Evolutionary conservation across 2,888 invertebrate genomes (phyloP).

Genomic region (Adineta ricciae): DNA sequence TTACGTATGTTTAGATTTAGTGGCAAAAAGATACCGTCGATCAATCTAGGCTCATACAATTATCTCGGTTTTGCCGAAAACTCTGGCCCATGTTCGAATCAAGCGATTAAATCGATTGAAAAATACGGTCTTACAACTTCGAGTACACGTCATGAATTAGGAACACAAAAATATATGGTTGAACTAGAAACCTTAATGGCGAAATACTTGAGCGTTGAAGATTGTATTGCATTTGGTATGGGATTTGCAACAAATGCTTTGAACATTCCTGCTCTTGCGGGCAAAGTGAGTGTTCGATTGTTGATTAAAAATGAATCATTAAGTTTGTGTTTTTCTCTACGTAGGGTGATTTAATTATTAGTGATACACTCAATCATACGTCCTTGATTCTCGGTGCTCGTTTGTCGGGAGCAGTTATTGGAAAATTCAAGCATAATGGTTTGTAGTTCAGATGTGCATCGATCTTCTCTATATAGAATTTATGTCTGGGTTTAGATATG

Average conservation of each 20-base stretch:
- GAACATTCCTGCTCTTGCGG: slow-evolving; percentile 75
- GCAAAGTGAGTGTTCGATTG: slow-evolving; percentile 51
- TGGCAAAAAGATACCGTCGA: slow-evolving; percentile 66
- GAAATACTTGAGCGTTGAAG: slow-evolving; percentile 77
- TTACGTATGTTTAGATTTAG: slow-evolving; percentile 50
- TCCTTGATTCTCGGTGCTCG: slow-evolving; percentile 84
- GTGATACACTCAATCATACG: slow-evolving; percentile 93
- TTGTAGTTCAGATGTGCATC: neutral
- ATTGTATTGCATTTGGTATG: slow-evolving; percentile 90
- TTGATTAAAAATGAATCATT: neutral
- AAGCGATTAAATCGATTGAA: slow-evolving; percentile 60
- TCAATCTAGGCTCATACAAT: slow-evolving; percentile 95
- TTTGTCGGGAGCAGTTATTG: slow-evolving; percentile 70
- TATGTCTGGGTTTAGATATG: slow-evolving; percentile 57
- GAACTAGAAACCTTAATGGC: slow-evolving; percentile 73
- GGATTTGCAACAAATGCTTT: slow-evolving; percentile 94
- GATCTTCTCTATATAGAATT: no score
- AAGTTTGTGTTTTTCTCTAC: slow-evolving; percentile 29
- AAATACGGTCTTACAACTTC: slow-evolving; percentile 66
- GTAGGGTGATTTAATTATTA: slow-evolving; percentile 71
- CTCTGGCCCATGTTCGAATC: slow-evolving; percentile 66
- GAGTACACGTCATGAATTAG: slow-evolving; percentile 71
- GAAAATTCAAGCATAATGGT: slow-evolving; percentile 65
- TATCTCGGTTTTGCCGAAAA: slow-evolving; percentile 89
- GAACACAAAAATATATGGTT: slow-evolving; percentile 47